phyloP scores from a whole-genome alignment of 2,888 invertebrate species.

The Vanessa cardui region DNA sequence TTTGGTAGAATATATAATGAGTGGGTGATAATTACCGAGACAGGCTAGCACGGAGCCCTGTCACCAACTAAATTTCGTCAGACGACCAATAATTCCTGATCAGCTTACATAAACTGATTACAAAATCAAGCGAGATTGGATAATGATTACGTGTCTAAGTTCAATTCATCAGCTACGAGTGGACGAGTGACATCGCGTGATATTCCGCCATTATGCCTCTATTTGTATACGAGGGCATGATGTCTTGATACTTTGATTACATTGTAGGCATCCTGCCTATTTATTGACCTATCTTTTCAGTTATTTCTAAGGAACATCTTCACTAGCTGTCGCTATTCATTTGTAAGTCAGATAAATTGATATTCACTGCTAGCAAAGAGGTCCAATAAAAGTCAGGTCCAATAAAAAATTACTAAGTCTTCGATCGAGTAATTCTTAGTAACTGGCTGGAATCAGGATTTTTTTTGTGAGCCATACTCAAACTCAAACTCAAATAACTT shows the following conservation, averaged over 20 bases:
- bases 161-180: slow-evolving; percentile 21
- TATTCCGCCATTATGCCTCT: slow-evolving; percentile 17
- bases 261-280: background rate
- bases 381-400: too few relatives aligned
- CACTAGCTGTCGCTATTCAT: background rate
- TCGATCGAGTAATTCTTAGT: too few relatives aligned
- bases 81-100: background rate
- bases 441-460: too few relatives aligned
- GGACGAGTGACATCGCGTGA: slow-evolving; percentile 23
- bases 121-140: slow-evolving; percentile 2
- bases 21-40: too few relatives aligned
- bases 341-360: too few relatives aligned
- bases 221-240: slow-evolving; percentile 14
- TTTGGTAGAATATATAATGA: too few relatives aligned
- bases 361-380: too few relatives aligned
- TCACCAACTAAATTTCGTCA: too few relatives aligned
- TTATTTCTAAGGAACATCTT: background rate
- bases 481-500: too few relatives aligned
- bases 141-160: slow-evolving; percentile 17
- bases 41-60: too few relatives aligned
- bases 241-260: slow-evolving; percentile 6
- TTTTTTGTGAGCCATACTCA: too few relatives aligned
- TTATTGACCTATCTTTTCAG: background rate
- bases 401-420: too few relatives aligned
- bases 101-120: slow-evolving; percentile 10